Evolutionary conservation across 1,140 invertebrate species (phyloP), one percentile per base, ranked within the genome.

Genomic region (Scaptomyza montana): DNA sequence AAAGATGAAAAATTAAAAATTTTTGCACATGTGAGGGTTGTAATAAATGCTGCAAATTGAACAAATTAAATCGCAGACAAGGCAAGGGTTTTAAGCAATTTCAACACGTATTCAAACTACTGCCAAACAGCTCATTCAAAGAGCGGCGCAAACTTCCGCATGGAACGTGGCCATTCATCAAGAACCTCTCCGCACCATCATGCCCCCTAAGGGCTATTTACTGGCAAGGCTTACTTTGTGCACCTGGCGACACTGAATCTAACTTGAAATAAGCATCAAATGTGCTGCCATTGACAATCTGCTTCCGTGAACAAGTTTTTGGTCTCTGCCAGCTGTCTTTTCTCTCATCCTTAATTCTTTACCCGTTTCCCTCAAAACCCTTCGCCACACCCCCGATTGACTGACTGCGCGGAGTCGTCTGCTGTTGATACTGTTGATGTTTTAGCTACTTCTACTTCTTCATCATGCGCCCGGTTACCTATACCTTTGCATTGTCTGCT

Each of bases 31-130:
- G 73, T 74, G 80, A 77, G 80, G 74, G 68, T 66, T 68, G 70
- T 47, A 80, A 77, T 77, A 85, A 80, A 77, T 85, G 74, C 57
- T 56, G 71, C 36, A 78, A 87, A 78, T 86, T 76, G 78, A 87
- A 76, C 64, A 87, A 86, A 86, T 79, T 77, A 65, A 82, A 82
- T 74, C 46, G 63, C 36, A 59, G 36, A 66, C 50, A 62, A 28
- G 33, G 46, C 57, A 43, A 39, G 51, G 39, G 51, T 50, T 67
- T 59, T 54, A 43, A 30, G 61, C 50, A 46, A 61, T 53, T 67
- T 60, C 10, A 50, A 45, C 45, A 55, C 60, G 54, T 53, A 49
- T 74, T 64, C 49, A 66, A 67, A 60, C 41, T 57, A 54, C 41
- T 45, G 19, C 9, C 59, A 50, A 66, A 56, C 53, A 54, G 54